These are phyloP conservation scores for Formica aserva DNA, from an alignment of 2,888 invertebrate genomes.

Conservation along the genomic window DNA sequence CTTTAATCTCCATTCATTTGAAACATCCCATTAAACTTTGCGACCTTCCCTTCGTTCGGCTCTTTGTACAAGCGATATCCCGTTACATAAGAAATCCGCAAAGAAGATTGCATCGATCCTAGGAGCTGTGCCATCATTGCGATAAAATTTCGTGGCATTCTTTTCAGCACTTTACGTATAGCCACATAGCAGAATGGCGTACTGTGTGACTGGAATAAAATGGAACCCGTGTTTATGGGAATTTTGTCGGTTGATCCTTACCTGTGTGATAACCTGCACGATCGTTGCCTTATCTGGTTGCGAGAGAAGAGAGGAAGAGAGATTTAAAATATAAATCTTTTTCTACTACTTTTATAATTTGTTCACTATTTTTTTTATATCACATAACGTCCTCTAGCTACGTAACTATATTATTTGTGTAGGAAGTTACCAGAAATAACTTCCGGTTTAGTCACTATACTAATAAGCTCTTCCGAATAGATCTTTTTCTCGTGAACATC, in stretches of 20 bases:
- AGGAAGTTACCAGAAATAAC: constrained; percentile 6
- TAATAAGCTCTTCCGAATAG: background rate
- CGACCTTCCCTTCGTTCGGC: constrained; percentile 34
- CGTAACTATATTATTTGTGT: constrained; percentile 2
- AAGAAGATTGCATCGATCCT: constrained; percentile 58
- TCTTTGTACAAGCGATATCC: background rate
- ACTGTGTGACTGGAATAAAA: constrained; percentile 42
- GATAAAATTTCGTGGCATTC: constrained; percentile 59
- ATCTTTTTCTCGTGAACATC: background rate
- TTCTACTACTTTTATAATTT: background rate
- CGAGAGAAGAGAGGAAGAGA: background rate
- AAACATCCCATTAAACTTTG: constrained; percentile 56
- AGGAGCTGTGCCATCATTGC: constrained; percentile 57
- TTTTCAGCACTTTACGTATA: background rate
- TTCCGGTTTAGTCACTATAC: no score
- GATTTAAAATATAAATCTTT: background rate
- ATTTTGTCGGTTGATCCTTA: constrained; percentile 21
- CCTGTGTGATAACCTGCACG: background rate
- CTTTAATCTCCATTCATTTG: constrained; percentile 61
- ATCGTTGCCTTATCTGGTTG: background rate
- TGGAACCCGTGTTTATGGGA: constrained; percentile 15
- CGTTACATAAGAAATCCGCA: constrained; percentile 42
- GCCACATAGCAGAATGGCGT: constrained; percentile 25
- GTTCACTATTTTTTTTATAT: background rate
- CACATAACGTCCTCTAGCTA: background rate